Conservation (phyloP, 2,888 invertebrate genomes). For the Synanthedon formicaeformis region DNA sequence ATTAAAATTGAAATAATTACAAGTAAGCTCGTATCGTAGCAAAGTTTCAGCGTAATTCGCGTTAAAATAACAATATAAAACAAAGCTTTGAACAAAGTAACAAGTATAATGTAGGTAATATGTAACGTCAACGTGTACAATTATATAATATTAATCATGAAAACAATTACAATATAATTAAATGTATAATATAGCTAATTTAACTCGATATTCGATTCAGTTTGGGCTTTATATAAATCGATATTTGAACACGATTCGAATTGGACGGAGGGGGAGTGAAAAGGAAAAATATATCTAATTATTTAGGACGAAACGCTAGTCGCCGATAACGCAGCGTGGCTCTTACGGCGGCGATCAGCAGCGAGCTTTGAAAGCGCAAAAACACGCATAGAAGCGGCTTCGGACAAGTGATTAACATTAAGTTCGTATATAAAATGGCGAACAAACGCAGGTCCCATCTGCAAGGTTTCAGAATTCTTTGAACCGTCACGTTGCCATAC, state of each 20-base stretch:
- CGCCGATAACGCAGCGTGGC: too few relatives aligned
- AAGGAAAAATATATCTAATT: slow-evolving; percentile 23
- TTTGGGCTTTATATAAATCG: not conserved
- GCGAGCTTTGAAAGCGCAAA: slow-evolving; percentile 17
- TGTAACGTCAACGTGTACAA: too few relatives aligned
- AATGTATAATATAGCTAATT: not conserved
- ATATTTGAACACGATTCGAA: slow-evolving; percentile 57
- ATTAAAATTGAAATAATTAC: slow-evolving; percentile 28
- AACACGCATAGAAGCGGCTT: slow-evolving; percentile 23
- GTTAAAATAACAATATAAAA: not conserved
- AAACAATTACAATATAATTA: not conserved
- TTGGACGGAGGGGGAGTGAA: slow-evolving; percentile 61
- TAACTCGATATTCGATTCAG: slow-evolving; percentile 7
- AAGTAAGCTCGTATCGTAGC: slow-evolving; percentile 46
- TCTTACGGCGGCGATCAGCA: not conserved
- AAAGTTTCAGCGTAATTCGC: slow-evolving; percentile 17
- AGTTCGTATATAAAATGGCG: not conserved
- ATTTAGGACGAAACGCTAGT: slow-evolving; percentile 5
- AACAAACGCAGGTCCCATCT: slow-evolving; percentile 23
- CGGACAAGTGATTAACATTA: slow-evolving; percentile 11
- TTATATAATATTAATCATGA: too few relatives aligned
- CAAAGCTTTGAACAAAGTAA: not conserved
- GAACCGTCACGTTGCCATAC: slow-evolving; percentile 29
- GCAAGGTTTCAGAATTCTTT: slow-evolving; percentile 46
- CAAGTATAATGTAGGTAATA: too few relatives aligned